A percentile compares a stretch with the other conserved stretches of the same genome.
Conservation (phyloP, 2,113 vertebrate species). For the Delphinus delphis region DNA sequence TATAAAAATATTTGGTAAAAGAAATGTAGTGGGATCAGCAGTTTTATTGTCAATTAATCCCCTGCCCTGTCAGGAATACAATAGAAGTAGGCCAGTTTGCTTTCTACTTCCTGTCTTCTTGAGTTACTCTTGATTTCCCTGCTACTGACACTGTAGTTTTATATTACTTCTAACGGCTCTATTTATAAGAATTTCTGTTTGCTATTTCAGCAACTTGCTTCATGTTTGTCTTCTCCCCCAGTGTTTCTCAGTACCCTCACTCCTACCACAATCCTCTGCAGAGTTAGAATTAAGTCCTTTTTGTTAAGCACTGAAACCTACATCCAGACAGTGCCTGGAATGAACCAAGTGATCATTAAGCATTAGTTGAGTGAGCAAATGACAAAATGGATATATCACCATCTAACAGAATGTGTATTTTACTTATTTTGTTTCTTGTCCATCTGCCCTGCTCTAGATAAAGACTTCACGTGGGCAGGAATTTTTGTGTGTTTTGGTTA, state of each 20-base stretch:
- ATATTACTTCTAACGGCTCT: background rate
- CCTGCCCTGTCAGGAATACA: background rate
- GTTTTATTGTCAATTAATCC: background rate
- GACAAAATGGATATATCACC: background rate
- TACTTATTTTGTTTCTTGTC: background rate
- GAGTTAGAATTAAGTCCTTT: background rate
- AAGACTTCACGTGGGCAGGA: background rate
- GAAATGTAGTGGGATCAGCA: conserved; percentile 2
- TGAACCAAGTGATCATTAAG: background rate
- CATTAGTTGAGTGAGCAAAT: background rate
- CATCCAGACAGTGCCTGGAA: background rate
- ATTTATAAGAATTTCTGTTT: background rate
- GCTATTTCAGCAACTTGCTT: background rate
- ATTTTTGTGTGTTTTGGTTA: background rate
- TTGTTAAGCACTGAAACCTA: background rate
- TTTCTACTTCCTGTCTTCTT: background rate
- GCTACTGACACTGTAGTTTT: background rate
- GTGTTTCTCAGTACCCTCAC: background rate
- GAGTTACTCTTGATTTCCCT: background rate
- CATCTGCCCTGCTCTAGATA: background rate
- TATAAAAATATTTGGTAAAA: background rate
- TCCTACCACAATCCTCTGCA: background rate
- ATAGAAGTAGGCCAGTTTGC: background rate
- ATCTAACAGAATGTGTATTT: background rate
- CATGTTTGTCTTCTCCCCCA: background rate